Conservation (phyloP, 2,888 invertebrate genomes). For the Drosophila mercatorum region DNA sequence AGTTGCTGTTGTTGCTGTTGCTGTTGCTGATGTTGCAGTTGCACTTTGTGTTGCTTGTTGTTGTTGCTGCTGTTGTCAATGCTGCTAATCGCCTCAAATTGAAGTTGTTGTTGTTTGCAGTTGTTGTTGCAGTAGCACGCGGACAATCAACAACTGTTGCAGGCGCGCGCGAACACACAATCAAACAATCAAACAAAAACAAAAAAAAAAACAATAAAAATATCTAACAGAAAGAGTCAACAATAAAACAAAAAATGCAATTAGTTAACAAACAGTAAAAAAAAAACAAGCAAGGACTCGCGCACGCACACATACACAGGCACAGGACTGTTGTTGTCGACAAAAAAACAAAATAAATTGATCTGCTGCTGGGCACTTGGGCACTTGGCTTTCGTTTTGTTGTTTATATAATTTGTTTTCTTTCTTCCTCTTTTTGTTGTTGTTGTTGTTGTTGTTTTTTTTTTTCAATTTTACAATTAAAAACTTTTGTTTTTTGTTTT, state of each 20-base stretch:
- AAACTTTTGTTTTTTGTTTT: slow-evolving; percentile 11
- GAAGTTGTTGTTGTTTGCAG: slow-evolving; percentile 7
- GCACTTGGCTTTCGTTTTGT: slow-evolving; percentile 21
- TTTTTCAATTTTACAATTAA: slow-evolving; percentile 10
- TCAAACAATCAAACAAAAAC: slow-evolving; percentile 5
- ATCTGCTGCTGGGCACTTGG: slow-evolving; percentile 2
- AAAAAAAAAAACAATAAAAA: background rate
- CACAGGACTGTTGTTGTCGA: slow-evolving; percentile 11
- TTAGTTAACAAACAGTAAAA: slow-evolving; percentile 5
- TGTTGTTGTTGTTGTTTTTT: background rate
- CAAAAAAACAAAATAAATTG: background rate
- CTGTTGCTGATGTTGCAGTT: slow-evolving; percentile 12
- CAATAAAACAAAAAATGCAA: slow-evolving; percentile 15
- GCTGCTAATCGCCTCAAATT: slow-evolving; percentile 25
- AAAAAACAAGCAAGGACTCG: slow-evolving; percentile 31
- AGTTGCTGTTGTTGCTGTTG: slow-evolving; percentile 48
- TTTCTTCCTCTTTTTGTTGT: slow-evolving; percentile 1
- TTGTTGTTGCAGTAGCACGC: slow-evolving; percentile 49
- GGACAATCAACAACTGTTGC: slow-evolving; percentile 52
- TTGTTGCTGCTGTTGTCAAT: slow-evolving; percentile 19
- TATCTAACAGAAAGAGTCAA: slow-evolving; percentile 18
- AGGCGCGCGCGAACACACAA: slow-evolving; percentile 25
- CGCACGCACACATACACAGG: slow-evolving; percentile 27
- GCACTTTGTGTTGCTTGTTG: slow-evolving; percentile 7
- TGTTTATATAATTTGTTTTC: background rate